Evolutionary conservation across 2,113 vertebrate species (phyloP), one percentile per base, ranked within the genome.

Genomic region (Centrocercus urophasianus): DNA sequence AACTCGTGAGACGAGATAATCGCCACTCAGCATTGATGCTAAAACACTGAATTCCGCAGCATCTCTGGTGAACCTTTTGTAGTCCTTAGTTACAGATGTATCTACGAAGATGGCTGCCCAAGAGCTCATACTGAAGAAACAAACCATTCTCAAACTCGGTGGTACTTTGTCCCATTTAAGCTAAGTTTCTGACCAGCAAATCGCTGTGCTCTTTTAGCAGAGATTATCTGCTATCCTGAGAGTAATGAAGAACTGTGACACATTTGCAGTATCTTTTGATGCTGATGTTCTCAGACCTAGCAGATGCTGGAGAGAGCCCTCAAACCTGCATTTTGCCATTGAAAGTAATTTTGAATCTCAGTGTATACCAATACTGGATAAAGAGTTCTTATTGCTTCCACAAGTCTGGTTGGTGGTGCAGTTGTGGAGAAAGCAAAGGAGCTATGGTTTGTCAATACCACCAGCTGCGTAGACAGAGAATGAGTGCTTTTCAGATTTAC

Each of bases 1-100:
- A 80, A 63, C n/a, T 93, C 43, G 22, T 72, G 79, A 90, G 94
- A 94, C 84, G 83, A 90, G 86, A 83, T 96, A 95, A 96, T 94
- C 84, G 24, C 21, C 67, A 27, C 69, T 92, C 82, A 42, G 60
- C 5, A 1, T 70, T 38, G 86, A 91, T 25, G 64, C 43, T 72
- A 24, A 77, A 82, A 8, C 74, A 61, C 59, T 1, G 2, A 77
- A 43, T 59, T 69, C 67, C 52, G 48, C 65, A 59, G 54, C 20
- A 48, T n/a, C 72, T 90, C 65, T 52, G 54, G 43, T 24, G 67
- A 92, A 45, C 82, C 65, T 83, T 34, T 73, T 76, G 60, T 71
- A 60, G 71, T 67, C 54, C 30, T 52, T 78, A 65, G 42, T 28
- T 56, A 42, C 28, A 66, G 61, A 56, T 75, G 36, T 54, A 27